Evolutionary conservation across 2,113 vertebrate genomes (phyloP).

Genomic region (Oreochromis spilurus): DNA sequence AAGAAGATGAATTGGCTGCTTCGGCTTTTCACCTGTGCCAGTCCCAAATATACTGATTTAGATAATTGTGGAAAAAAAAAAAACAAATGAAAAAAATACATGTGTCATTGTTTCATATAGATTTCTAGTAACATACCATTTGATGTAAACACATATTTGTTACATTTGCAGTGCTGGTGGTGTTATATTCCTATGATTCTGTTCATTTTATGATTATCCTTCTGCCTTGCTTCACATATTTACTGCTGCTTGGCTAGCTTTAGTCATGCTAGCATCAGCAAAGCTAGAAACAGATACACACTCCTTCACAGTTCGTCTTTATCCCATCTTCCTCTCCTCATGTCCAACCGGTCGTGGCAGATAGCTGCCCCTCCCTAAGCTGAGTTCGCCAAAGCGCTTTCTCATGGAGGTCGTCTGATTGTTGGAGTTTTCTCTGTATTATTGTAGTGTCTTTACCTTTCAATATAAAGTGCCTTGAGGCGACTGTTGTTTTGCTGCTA

Average conservation of each 20-base stretch:
- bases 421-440: not conserved
- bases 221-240: not conserved
- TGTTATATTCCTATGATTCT: not conserved
- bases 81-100: not conserved
- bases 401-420: not conserved
- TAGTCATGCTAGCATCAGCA: not conserved
- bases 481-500: not conserved
- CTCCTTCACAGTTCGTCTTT: not conserved
- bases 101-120: not conserved
- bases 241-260: not conserved
- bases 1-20: not conserved
- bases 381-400: accelerated
- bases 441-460: not conserved
- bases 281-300: not conserved
- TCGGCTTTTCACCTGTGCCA: not conserved
- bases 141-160: not conserved
- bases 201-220: not conserved
- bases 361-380: not conserved
- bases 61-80: not conserved
- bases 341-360: accelerated
- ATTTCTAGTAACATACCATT: not conserved
- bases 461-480: not conserved
- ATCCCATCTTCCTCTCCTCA: not conserved
- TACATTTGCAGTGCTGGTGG: not conserved
- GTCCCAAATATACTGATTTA: not conserved